Evolutionary conservation across 2,797 vertebrate genomes (phyloP).

Genomic region (Apodemus agrarius): DNA sequence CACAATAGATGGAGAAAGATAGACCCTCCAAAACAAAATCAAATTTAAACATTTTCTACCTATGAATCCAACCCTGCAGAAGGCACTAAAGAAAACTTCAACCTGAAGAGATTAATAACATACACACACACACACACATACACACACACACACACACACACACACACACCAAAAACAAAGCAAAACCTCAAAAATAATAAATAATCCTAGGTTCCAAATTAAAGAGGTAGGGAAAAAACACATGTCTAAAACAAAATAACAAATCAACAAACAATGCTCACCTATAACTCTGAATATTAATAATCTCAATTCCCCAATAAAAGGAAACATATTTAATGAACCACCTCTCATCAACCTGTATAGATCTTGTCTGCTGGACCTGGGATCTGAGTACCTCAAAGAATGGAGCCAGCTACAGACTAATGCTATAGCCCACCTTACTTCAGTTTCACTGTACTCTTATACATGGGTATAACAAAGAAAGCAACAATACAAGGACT

Average conservation of each 20-base stretch:
- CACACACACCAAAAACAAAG: too few species aligned
- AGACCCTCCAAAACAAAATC: not conserved
- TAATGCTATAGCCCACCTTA: not conserved
- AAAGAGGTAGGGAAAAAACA: not conserved
- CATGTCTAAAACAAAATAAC: not conserved
- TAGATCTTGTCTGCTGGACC: not conserved
- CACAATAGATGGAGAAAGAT: not conserved
- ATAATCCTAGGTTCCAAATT: not conserved
- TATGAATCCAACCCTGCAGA: not conserved
- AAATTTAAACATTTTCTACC: not conserved
- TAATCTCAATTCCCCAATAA: not conserved
- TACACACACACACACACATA: too few species aligned
- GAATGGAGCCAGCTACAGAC: not conserved
- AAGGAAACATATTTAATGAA: not conserved
- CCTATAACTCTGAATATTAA: not conserved
- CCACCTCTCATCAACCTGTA: not conserved
- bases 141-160: too few species aligned
- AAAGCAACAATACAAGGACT: not conserved
- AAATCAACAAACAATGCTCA: not conserved
- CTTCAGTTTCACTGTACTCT: not conserved
- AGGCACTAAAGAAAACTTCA: not conserved
- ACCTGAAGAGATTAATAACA: not conserved
- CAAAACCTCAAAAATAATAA: not conserved
- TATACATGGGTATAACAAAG: not conserved
- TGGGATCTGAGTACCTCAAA: not conserved